These are phyloP conservation scores for Leptopilina boulardi DNA, from an alignment of 1,140 invertebrate species.

Conservation along the genomic window DNA sequence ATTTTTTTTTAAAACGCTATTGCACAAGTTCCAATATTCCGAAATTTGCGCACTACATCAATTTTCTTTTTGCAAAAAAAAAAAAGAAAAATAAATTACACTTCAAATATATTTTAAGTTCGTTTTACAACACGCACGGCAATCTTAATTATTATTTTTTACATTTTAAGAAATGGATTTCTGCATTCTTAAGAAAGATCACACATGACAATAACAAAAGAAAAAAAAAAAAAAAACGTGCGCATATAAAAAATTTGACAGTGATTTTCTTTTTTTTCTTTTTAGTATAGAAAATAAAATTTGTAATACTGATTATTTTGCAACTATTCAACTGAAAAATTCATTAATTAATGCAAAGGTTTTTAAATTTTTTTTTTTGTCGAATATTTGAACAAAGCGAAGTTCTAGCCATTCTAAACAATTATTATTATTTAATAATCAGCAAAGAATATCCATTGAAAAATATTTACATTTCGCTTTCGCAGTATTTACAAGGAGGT, in stretches of 20 bases:
- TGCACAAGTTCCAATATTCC: constrained; percentile 2
- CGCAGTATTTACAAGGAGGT: constrained; percentile 26
- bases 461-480: constrained; percentile 21
- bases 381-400: constrained; percentile 2
- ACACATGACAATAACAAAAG: neutral
- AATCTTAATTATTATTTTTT: constrained; percentile 1
- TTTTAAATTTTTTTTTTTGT: neutral
- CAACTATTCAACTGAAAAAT: neutral
- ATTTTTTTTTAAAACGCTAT: constrained; percentile 29
- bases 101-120: neutral
- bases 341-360: too few species aligned
- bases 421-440: constrained; percentile 29
- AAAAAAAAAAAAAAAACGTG: neutral
- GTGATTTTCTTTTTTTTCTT: neutral
- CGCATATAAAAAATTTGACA: neutral
- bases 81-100: too few species aligned
- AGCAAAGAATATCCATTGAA: constrained; percentile 18
- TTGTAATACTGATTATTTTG: constrained; percentile 19
- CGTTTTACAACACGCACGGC: neutral
- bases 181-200: neutral
- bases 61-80: neutral
- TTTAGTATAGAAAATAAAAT: constrained; percentile 4
- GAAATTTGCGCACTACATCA: neutral
- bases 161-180: neutral
- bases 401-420: constrained; percentile 28